Evolutionary conservation across 2,797 vertebrate genomes (phyloP), one percentile per base, ranked within the genome.

Genomic region (Lacerta bilineata): DNA sequence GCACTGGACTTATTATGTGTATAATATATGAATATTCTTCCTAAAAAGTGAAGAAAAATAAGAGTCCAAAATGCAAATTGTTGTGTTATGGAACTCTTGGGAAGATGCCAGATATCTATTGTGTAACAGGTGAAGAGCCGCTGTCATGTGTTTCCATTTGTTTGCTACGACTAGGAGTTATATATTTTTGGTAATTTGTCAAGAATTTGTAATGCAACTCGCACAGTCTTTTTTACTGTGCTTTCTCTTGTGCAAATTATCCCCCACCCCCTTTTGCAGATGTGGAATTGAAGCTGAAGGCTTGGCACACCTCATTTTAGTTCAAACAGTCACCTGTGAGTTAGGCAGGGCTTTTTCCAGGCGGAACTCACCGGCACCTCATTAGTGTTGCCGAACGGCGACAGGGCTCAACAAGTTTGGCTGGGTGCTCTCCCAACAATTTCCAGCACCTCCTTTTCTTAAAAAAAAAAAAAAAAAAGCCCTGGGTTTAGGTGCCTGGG

Each of bases 1-100:
- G 4, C 59, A 25, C 85, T 85, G 78, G 41, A 76, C 84, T 93
- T 17, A 17, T 13, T 83, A n/a, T 1, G 1, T 92, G 36, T 18
- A 36, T 76, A 83, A 69, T 80, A n/a, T 83, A 90, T 1, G 18
- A 81, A 55, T 78, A 15, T 13, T 9, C 13, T 78, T 61, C 39
- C 20, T 80, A 86, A 71, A 46, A 71, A 69, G 64, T 55, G 17
- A 5, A 41, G 5, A 18, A 68, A 93, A 3, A 17, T 15, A 76
- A 88, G 2, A 1, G 11, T 61, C 4, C 8, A 33, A 75, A 2
- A 59, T 66, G 29, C 64, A 33, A 81, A 46, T 41, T 61, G 64
- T 61, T 85, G 17, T 43, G 55, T 25, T 74, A 41, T 23, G 43
- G 55, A 87, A 46, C 0, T 50, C 8, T 66, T 83, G n/a, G 59